phyloP scores from a whole-genome alignment of 2,113 vertebrate species.

The Oryzias celebensis region DNA sequence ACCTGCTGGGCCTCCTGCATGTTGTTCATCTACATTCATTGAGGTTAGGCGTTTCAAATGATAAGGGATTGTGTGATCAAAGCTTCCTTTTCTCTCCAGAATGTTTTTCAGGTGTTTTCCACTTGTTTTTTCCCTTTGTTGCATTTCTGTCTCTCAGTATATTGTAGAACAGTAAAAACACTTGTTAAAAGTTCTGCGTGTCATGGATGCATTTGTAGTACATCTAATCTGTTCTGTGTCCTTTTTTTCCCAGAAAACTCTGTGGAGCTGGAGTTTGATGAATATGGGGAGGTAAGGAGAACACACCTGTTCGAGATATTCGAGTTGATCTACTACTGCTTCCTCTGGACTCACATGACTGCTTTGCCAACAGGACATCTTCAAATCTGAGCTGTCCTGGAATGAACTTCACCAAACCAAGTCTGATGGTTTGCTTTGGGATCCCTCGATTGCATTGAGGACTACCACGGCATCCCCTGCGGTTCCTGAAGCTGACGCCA shows the following conservation, averaged over 20 bases:
- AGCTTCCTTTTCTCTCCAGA: neutral
- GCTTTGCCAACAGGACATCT: slow-evolving; percentile 48
- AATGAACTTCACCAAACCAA: slow-evolving; percentile 39
- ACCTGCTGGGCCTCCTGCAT: slow-evolving; percentile 23
- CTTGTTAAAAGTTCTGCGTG: too few species aligned
- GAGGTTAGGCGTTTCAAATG: too few species aligned
- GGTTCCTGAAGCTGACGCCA: slow-evolving; percentile 25
- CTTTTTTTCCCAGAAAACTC: slow-evolving; percentile 61
- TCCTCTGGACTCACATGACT: neutral
- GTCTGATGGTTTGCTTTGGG: slow-evolving; percentile 24
- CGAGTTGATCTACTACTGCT: neutral
- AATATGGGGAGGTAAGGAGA: slow-evolving; percentile 63
- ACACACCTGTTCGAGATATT: neutral
- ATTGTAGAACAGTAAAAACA: too few species aligned
- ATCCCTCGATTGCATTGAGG: slow-evolving; percentile 12
- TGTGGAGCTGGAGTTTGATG: slow-evolving; percentile 43
- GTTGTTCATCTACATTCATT: neutral
- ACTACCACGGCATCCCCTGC: slow-evolving; percentile 14
- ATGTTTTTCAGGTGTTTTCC: slow-evolving; percentile 15
- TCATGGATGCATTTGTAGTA: too few species aligned
- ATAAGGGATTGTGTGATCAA: too few species aligned
- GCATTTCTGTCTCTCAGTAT: slow-evolving; percentile 2
- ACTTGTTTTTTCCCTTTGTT: slow-evolving; percentile 17
- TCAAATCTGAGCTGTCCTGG: slow-evolving; percentile 44
- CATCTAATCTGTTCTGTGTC: slow-evolving; percentile 11